phyloP scores from a whole-genome alignment of 2,888 invertebrate genomes.

The Agonopterix subpropinquella region DNA sequence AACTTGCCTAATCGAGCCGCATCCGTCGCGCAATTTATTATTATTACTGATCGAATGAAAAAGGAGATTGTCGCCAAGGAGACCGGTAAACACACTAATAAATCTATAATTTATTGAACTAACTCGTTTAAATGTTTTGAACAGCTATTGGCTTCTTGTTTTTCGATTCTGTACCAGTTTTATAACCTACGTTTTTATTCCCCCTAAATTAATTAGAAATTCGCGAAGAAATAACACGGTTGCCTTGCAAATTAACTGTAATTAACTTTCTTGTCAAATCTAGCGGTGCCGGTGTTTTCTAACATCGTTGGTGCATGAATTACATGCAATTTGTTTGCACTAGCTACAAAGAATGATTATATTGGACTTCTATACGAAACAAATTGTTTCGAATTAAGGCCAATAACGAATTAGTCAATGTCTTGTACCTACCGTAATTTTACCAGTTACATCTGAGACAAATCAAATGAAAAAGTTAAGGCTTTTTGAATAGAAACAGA shows the following conservation, averaged over 20 bases:
- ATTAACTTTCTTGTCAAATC: slow-evolving; percentile 43
- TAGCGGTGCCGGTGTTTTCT: slow-evolving; percentile 26
- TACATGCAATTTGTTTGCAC: slow-evolving; percentile 27
- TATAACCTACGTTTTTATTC: no score
- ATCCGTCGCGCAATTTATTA: slow-evolving; percentile 1
- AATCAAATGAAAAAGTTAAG: no score
- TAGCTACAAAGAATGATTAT: neutral
- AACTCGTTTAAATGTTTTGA: neutral
- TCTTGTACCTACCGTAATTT: slow-evolving; percentile 15
- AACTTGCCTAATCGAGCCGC: slow-evolving; percentile 4
- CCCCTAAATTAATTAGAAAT: neutral
- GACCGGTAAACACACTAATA: neutral
- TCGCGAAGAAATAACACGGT: neutral
- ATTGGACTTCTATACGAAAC: neutral
- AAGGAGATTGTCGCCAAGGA: slow-evolving; percentile 7
- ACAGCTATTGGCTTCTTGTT: neutral
- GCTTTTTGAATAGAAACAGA: slow-evolving; percentile 5
- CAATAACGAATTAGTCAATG: slow-evolving; percentile 15
- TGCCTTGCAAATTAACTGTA: slow-evolving; percentile 18
- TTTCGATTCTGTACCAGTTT: no score
- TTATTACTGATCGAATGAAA: slow-evolving; percentile 1
- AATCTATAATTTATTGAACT: neutral
- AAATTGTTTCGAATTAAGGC: slow-evolving; percentile 23
- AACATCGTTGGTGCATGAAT: slow-evolving; percentile 34
- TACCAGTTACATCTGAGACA: neutral